Evolutionary conservation across 2,797 vertebrate species (phyloP).

Genomic region (Cossypha heuglini): DNA sequence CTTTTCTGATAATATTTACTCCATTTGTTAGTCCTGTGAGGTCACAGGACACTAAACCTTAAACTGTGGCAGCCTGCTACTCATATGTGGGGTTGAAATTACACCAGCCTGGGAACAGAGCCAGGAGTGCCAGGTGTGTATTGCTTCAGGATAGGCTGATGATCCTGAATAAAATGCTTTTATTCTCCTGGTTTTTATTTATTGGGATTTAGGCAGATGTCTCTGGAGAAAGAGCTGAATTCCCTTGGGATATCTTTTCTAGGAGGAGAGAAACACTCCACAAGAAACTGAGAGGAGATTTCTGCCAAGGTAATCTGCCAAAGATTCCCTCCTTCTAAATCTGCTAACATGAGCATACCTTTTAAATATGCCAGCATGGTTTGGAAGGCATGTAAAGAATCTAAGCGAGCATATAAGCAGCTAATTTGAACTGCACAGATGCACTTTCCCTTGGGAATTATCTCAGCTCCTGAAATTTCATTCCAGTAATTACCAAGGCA

Average conservation of each 20-base stretch:
- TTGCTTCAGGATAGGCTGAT: neutral
- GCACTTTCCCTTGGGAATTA: conserved; percentile 14
- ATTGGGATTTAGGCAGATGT: neutral
- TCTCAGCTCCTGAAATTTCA: conserved; percentile 31
- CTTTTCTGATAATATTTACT: neutral
- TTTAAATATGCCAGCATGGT: neutral
- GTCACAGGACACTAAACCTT: neutral
- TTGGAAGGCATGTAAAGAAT: conserved; percentile 48
- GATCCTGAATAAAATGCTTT: neutral
- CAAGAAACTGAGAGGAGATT: neutral
- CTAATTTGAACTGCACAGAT: conserved; percentile 51
- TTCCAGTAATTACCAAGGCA: conserved; percentile 51
- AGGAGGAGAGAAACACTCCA: neutral
- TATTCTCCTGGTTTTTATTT: neutral
- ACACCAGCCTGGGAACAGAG: neutral
- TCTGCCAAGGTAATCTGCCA: conserved; percentile 1
- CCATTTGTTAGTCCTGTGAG: neutral
- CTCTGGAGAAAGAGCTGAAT: neutral
- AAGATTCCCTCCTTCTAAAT: neutral
- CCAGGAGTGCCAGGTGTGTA: neutral
- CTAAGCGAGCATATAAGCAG: conserved; percentile 46
- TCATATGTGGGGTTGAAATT: neutral
- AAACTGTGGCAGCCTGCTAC: neutral
- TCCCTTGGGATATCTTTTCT: neutral
- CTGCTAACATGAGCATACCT: conserved; percentile 6